Evolutionary conservation across 1,140 invertebrate genomes (phyloP).

Genomic region (Philotrypesis tridentata): DNA sequence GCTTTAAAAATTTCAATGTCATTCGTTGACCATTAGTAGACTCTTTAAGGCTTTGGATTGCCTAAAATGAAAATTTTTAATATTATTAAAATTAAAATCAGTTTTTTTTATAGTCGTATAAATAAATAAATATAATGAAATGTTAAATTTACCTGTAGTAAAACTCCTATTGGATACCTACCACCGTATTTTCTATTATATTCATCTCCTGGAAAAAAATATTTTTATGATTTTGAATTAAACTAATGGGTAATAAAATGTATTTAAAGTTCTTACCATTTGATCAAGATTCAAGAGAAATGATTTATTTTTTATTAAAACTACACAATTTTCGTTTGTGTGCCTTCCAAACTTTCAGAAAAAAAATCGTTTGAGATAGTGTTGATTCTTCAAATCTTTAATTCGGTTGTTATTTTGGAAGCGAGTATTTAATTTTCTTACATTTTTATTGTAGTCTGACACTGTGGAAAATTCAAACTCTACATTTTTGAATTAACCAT

Average conservation of each 20-base stretch:
- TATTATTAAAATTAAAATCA: constrained; percentile 2
- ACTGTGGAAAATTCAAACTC: too few relatives aligned
- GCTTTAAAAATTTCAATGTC: constrained; percentile 94
- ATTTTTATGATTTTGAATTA: constrained; percentile 30
- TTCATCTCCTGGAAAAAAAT: constrained; percentile 89
- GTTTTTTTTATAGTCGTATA: background rate
- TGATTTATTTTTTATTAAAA: too few relatives aligned
- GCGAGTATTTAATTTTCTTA: too few relatives aligned
- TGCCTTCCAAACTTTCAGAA: too few relatives aligned
- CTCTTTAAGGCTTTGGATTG: constrained; percentile 78
- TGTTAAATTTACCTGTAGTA: constrained; percentile 85
- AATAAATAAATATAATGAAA: too few relatives aligned
- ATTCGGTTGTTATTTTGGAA: too few relatives aligned
- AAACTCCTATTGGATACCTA: constrained; percentile 96
- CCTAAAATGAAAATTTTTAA: constrained; percentile 71
- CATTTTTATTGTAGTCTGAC: too few relatives aligned
- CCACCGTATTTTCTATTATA: constrained; percentile 96
- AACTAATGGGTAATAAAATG: constrained; percentile 38
- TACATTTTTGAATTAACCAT: too few relatives aligned
- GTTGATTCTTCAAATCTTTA: too few relatives aligned
- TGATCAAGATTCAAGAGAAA: constrained; percentile 91
- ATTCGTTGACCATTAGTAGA: constrained; percentile 81
- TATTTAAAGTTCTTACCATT: constrained; percentile 73
- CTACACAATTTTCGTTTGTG: too few relatives aligned
- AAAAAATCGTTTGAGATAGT: too few relatives aligned